Percentiles rank a stretch among this genome's conserved stretches.
phyloP scores from a whole-genome alignment of 1,140 invertebrate species.

The Epicauta chinensis region DNA sequence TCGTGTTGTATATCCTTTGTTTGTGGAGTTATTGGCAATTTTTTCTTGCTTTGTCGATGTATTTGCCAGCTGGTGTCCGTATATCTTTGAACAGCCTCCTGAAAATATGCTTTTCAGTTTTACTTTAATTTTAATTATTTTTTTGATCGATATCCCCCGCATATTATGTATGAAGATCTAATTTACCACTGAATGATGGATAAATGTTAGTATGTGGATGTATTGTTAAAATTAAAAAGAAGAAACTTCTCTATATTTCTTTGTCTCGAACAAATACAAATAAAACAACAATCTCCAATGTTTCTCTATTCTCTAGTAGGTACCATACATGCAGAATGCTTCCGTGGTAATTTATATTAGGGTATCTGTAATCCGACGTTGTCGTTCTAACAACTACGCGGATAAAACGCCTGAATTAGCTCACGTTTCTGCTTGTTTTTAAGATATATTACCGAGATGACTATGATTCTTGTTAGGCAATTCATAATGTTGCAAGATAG shows the following conservation, averaged over 20 bases:
- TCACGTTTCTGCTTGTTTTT: constrained; percentile 10
- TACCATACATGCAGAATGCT: too few species aligned
- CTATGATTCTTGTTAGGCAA: constrained; percentile 13
- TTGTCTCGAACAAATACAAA: too few species aligned
- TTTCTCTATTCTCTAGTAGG: too few species aligned
- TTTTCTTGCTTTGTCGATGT: constrained; percentile 47
- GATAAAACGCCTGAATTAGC: constrained; percentile 13
- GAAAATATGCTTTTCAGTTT: constrained; percentile 23
- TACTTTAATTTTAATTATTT: not conserved
- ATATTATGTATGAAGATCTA: too few species aligned
- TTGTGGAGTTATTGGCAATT: constrained; percentile 9
- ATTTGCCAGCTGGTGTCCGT: constrained; percentile 57
- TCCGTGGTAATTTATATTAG: not conserved
- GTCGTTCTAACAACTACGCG: constrained; percentile 7
- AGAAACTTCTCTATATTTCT: too few species aligned
- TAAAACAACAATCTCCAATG: too few species aligned
- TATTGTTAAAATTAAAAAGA: too few species aligned
- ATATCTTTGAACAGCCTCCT: constrained; percentile 51
- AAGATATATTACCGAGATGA: constrained; percentile 9
- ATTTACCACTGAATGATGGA: too few species aligned
- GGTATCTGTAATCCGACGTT: constrained; percentile 10
- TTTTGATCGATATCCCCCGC: too few species aligned
- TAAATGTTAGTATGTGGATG: too few species aligned
- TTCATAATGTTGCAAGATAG: constrained; percentile 12
- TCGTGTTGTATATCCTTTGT: constrained; percentile 28